Conservation (phyloP, 2,113 vertebrate species). For the Sterna hirundo region DNA sequence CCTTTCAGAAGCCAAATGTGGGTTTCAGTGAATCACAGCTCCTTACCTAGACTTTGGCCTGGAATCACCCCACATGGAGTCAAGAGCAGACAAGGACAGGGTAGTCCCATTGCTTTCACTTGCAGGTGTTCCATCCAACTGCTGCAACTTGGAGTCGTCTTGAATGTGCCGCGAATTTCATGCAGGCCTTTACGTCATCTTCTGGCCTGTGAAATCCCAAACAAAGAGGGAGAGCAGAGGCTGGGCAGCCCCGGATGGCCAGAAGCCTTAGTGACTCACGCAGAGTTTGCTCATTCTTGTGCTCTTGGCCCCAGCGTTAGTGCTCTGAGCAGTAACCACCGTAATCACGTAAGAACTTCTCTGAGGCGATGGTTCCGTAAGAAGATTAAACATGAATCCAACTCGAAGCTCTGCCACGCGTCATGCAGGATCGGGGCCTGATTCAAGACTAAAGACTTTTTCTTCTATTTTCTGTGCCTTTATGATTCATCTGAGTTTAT, state of each 20-base stretch:
- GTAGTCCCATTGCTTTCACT: not conserved
- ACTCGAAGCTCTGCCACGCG: not conserved
- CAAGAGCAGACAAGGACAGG: not conserved
- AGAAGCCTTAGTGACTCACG: rapidly evolving
- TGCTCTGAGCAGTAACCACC: not conserved
- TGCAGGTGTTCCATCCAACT: not conserved
- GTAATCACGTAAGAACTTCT: not conserved
- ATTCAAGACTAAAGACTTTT: not conserved
- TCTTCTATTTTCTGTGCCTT: not conserved
- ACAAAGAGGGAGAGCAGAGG: rapidly evolving
- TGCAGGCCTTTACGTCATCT: not conserved
- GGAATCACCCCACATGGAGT: not conserved
- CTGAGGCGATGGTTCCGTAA: not conserved
- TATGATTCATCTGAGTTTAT: slow-evolving; percentile 42
- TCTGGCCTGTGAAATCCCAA: not conserved
- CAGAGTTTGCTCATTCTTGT: not conserved
- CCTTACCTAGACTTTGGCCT: not conserved
- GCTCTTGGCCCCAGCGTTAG: not conserved
- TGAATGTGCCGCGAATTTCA: rapidly evolving
- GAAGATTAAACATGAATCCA: not conserved
- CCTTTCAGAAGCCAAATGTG: not conserved
- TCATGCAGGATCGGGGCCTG: not conserved
- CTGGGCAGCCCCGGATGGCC: not conserved
- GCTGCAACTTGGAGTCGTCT: not conserved
- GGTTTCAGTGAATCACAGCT: not conserved